Conservation (phyloP, 2,797 vertebrate species). For the Mormyrus hasselquistii region DNA sequence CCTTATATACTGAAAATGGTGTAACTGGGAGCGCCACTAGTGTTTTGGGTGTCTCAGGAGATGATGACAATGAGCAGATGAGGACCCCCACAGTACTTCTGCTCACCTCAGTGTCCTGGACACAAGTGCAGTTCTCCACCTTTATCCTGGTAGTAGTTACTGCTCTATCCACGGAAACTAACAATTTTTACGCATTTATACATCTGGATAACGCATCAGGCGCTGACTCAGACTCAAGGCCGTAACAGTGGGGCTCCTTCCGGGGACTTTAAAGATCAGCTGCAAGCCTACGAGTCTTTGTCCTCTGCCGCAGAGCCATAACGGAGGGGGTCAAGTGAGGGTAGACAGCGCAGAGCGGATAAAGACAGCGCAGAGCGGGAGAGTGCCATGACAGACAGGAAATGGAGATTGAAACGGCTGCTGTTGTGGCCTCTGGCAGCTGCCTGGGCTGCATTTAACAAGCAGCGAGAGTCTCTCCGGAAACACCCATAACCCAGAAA, state of each 20-base stretch:
- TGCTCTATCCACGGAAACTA: background rate
- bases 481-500: slow-evolving; percentile 16
- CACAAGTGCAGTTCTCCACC: background rate
- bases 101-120: background rate
- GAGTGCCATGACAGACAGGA: background rate
- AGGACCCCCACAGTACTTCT: background rate
- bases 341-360: background rate
- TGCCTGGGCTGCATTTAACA: slow-evolving; percentile 7
- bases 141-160: background rate
- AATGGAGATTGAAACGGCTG: slow-evolving; percentile 9
- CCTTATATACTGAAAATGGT: background rate
- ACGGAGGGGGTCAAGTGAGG: slow-evolving; percentile 6
- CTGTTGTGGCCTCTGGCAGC: slow-evolving; percentile 12
- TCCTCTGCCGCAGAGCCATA: background rate
- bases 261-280: background rate
- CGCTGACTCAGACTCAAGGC: background rate
- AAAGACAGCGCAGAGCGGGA: background rate
- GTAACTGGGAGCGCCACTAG: background rate
- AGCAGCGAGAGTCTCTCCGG: slow-evolving; percentile 15
- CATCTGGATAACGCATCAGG: background rate
- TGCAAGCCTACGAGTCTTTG: background rate
- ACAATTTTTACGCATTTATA: slow-evolving; percentile 1
- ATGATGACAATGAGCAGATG: background rate
- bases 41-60: background rate
- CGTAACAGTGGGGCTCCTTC: background rate